Evolutionary conservation across 2,113 vertebrate species (phyloP), one percentile per base, ranked within the genome.

Genomic region (Clarias macrocephalus): DNA sequence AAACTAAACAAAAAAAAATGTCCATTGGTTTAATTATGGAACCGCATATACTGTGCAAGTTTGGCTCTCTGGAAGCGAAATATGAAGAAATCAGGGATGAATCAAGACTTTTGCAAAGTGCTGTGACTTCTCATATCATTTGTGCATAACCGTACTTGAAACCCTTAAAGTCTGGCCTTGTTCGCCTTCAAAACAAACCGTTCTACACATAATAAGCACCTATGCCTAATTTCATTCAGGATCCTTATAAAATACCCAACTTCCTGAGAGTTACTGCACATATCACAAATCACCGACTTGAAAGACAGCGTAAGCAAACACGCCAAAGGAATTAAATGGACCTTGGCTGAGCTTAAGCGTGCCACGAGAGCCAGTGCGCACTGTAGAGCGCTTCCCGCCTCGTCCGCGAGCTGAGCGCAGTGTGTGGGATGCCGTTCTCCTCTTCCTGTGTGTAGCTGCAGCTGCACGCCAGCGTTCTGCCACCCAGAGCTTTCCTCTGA

Each of bases 401-500:
- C 70, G 59, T 76, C n/a, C 28, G 19, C 83, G 86, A 83, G 70
- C 70, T 1, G 59, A 83, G 77, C 73, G 5, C 73, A 65, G 84
- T 82, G 81, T 87, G 86, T 87, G 88, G 88, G 88, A 77, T 37
- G 80, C 56, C 23, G 72, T 82, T 80, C 76, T 70, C 57, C 37
- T 83, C 83, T 88, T 87, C 88, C 89, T 90, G 66, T 88, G 86
- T 86, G 88, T 83, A 87, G 80, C 59, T 86, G 73, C 90, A 90
- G 88, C 84, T 91, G 90, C 48, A 63, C 63, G 42, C 84, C 88
- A 88, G 90, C 73, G 28, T 83, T 88, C 88, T 89, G 86, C 90
- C 88, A 88, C 88, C 88, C 90, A 88, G 87, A 86, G 82, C 86
- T 89, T 89, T 82, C 85, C 90, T 91, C 80, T 88, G 88, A 91